Conservation (phyloP, 2,888 invertebrate genomes). For the Acronicta psi region DNA sequence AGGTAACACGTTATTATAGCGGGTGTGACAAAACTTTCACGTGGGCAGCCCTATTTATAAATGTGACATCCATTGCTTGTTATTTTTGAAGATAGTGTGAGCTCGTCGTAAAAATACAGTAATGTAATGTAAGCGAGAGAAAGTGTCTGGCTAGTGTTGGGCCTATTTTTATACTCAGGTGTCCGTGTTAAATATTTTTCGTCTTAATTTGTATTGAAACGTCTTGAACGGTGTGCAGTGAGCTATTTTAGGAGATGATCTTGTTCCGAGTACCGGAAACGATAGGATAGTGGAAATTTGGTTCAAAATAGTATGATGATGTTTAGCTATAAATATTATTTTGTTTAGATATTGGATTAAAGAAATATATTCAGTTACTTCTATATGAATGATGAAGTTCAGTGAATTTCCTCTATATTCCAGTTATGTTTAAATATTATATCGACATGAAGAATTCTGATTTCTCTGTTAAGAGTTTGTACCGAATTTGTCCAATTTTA, state of each 20-base stretch:
- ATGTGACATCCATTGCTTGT: conserved; percentile 35
- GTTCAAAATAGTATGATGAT: conserved; percentile 58
- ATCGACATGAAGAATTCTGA: too few relatives aligned
- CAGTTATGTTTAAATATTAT: conserved; percentile 18
- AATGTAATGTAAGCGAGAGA: conserved; percentile 35
- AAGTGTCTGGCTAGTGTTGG: conserved; percentile 14
- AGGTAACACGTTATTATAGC: conserved; percentile 69
- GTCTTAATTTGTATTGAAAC: conserved; percentile 53
- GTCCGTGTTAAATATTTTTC: conserved; percentile 48
- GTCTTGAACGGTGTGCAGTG: conserved; percentile 52
- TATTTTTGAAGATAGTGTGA: background rate
- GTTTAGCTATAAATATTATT: conserved; percentile 57
- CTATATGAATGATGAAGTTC: conserved; percentile 34
- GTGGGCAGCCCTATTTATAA: conserved; percentile 59
- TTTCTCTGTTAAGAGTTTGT: too few relatives aligned
- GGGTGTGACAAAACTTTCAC: conserved; percentile 51
- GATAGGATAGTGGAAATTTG: conserved; percentile 66
- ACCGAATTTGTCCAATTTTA: too few relatives aligned
- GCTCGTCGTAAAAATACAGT: background rate
- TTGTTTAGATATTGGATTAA: conserved; percentile 50
- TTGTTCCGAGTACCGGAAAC: conserved; percentile 68
- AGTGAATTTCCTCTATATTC: conserved; percentile 21
- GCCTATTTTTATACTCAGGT: conserved; percentile 52
- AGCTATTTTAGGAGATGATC: conserved; percentile 68
- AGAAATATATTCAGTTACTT: conserved; percentile 34